Conservation (phyloP, 2,113 vertebrate species). For the Psilopogon haemacephalus region DNA sequence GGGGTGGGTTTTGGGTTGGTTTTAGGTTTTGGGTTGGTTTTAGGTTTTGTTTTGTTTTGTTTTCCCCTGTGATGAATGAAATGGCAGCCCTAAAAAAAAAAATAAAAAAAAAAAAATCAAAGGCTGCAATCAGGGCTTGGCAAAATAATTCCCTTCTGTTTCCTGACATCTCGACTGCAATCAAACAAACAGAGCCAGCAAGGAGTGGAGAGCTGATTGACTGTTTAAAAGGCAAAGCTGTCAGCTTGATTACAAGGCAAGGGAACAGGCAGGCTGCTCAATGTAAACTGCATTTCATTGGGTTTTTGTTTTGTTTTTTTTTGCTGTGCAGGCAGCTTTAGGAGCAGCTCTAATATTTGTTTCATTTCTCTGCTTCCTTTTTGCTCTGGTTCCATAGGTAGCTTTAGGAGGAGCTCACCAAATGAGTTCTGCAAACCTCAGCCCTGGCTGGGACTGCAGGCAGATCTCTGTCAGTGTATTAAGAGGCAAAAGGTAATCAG, state of each 20-base stretch:
- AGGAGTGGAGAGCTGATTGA: constrained; percentile 48
- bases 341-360: no score
- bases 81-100: constrained; percentile 48
- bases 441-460: no score
- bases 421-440: no score
- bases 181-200: constrained; percentile 53
- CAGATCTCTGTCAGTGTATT: no score
- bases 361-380: no score
- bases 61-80: constrained; percentile 47
- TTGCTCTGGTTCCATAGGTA: no score
- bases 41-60: neutral
- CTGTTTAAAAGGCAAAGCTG: constrained; percentile 66
- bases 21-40: no score
- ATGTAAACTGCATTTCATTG: constrained; percentile 59
- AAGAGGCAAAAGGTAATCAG: no score
- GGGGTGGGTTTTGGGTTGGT: no score
- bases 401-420: no score
- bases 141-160: constrained; percentile 64
- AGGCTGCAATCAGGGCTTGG: constrained; percentile 34
- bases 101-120: constrained; percentile 45
- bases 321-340: constrained; percentile 50
- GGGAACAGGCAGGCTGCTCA: constrained; percentile 34
- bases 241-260: constrained; percentile 66
- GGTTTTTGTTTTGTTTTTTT: no score
- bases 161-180: constrained; percentile 59